Evolutionary conservation across 2,888 invertebrate species (phyloP), one percentile per base, ranked within the genome.

Genomic region (Lepidocyrtinus sp.): DNA sequence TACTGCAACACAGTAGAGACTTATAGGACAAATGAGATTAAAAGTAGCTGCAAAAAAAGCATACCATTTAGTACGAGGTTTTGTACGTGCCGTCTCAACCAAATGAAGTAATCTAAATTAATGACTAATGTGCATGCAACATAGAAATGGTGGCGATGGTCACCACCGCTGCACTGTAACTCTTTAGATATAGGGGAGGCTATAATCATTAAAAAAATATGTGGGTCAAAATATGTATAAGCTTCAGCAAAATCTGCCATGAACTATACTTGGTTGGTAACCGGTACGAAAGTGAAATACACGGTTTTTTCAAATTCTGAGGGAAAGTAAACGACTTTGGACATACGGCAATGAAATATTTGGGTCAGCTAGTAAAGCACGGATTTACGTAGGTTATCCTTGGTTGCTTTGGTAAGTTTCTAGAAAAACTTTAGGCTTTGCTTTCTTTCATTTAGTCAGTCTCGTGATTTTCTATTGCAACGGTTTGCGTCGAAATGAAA

Each of bases 61-160:
- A 59, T 36, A 36, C 36, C 7, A 36, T 12, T 59, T 9, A 59
- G 59, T 59, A 21, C 22, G n/a, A 59, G n/a, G 22, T 59, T 59
- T 9, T 19, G 62, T 71, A 71, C 71, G 71, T 71, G 71, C 22
- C 3, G 36, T n/a, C 9, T 22, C 62, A 62, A 62, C 71, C 25
- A 71, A 71, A 71, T 71, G 71, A 71, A 71, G 71, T 71, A 62
- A 71, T 71, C 71, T 71, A 71, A 71, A 62, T 71, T 71, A 71
- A 71, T 71, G 71, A 62, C 71, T 62, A 71, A 71, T 71, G 71
- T 71, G 62, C 71, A 71, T 71, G 71, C 71, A 62, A 71, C 62
- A 36, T 2, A 69, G 55, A 22, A 17, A 65, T 45, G 12, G 46
- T 21, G 24, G 15, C 59, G 59, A 59, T 59, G 59, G 59, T 59